A percentile compares a stretch with the other conserved stretches of the same genome.
These are phyloP conservation scores for Oscheius sp. DNA, from an alignment of 2,888 invertebrate genomes.

Conservation along the genomic window DNA sequence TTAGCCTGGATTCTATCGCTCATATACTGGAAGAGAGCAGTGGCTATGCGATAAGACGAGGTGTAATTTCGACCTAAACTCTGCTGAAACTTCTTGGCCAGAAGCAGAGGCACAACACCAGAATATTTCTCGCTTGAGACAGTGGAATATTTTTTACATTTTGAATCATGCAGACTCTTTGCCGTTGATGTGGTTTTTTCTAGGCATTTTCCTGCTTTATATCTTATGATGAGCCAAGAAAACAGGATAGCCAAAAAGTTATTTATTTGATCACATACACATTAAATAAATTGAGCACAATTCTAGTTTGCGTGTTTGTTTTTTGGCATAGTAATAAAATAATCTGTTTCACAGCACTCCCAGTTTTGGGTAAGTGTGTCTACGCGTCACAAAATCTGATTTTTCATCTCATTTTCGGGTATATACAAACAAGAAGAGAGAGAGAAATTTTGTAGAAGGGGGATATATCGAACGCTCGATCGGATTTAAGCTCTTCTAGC, in stretches of 20 bases:
- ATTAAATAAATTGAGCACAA: too few species aligned
- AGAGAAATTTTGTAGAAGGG: background rate
- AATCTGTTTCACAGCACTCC: background rate
- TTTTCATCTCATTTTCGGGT: background rate
- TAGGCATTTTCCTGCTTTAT: constrained; percentile 31
- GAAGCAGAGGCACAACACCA: constrained; percentile 23
- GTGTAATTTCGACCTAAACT: constrained; percentile 47
- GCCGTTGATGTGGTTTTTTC: constrained; percentile 32
- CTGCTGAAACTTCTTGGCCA: constrained; percentile 49
- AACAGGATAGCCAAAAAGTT: too few species aligned
- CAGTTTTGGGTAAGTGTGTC: background rate
- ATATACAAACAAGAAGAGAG: background rate
- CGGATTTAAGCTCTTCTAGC: constrained; percentile 16
- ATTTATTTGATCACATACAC: too few species aligned
- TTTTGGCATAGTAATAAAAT: background rate
- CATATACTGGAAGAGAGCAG: constrained; percentile 44
- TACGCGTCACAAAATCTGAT: too few species aligned
- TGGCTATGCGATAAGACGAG: constrained; percentile 42
- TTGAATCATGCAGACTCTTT: constrained; percentile 29
- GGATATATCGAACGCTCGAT: background rate
- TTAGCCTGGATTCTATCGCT: constrained; percentile 47
- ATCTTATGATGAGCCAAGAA: too few species aligned
- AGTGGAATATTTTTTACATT: constrained; percentile 54
- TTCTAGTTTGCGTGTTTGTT: too few species aligned
- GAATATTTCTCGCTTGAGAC: constrained; percentile 50